Percentiles rank a stretch among this genome's conserved stretches.
These are phyloP conservation scores for Elachura formosa DNA, from an alignment of 2,113 vertebrate genomes.

Conservation along the genomic window DNA sequence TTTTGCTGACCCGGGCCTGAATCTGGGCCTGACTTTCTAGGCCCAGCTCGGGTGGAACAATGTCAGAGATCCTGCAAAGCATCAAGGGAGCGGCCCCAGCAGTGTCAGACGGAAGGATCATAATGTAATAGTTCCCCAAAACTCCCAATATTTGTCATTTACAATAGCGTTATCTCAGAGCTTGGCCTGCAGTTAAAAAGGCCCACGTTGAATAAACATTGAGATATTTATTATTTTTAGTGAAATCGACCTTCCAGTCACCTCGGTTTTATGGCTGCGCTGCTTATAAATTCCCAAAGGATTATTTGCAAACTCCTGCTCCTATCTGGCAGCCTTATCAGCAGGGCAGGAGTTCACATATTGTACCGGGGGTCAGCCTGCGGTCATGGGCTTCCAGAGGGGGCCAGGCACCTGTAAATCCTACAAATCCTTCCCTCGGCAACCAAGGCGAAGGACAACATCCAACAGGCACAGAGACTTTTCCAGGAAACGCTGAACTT, in stretches of 20 bases:
- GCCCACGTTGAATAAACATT: constrained; percentile 76
- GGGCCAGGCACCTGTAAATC: constrained; percentile 81
- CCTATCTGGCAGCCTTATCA: constrained; percentile 79
- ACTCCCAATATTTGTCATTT: constrained; percentile 75
- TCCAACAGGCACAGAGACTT: constrained; percentile 71
- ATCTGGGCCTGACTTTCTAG: neutral
- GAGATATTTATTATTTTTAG: constrained; percentile 80
- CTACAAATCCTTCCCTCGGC: constrained; percentile 76
- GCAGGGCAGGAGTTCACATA: constrained; percentile 77
- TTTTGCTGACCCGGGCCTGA: constrained; percentile 42
- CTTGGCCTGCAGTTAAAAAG: constrained; percentile 76
- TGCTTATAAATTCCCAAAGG: constrained; percentile 79
- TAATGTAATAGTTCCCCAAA: constrained; percentile 68
- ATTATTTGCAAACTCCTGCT: constrained; percentile 75
- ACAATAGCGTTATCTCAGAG: constrained; percentile 72
- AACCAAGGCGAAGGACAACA: constrained; percentile 70
- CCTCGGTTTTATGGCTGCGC: constrained; percentile 76
- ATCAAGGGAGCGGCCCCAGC: constrained; percentile 51
- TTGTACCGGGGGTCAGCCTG: constrained; percentile 75
- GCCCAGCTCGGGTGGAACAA: constrained; percentile 19
- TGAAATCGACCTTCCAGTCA: constrained; percentile 78
- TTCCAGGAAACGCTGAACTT: constrained; percentile 80
- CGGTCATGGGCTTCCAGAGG: constrained; percentile 78
- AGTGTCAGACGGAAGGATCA: constrained; percentile 70
- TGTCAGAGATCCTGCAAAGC: constrained; percentile 46